Conservation (phyloP, 2,888 invertebrate genomes). For the Eupithecia vulgata region DNA sequence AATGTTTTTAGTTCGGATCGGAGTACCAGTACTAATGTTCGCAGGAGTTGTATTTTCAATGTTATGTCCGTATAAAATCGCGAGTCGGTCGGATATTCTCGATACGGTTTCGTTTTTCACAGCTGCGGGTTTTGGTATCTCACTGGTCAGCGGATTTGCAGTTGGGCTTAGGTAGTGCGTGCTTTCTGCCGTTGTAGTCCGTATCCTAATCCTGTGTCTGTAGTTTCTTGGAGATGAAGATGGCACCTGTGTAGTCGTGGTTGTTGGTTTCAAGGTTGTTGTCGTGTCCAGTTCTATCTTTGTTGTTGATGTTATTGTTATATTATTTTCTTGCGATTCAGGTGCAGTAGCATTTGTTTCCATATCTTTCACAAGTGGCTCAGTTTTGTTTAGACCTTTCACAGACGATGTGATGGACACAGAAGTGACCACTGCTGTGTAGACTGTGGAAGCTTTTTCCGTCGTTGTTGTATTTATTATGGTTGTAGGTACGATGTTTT, state of each 20-base stretch:
- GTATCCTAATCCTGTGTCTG: slow-evolving; percentile 72
- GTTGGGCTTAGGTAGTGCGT: slow-evolving; percentile 57
- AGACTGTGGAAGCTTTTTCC: slow-evolving; percentile 77
- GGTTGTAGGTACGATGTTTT: slow-evolving; percentile 53
- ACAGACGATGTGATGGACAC: slow-evolving; percentile 81
- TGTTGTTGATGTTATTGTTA: slow-evolving; percentile 55
- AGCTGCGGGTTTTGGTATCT: slow-evolving; percentile 50
- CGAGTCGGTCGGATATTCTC: slow-evolving; percentile 64
- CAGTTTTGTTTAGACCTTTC: slow-evolving; percentile 77
- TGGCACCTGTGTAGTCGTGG: slow-evolving; percentile 46
- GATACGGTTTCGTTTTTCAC: slow-evolving; percentile 55
- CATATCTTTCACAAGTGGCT: slow-evolving; percentile 57
- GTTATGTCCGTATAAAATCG: slow-evolving; percentile 59
- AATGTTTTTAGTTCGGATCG: slow-evolving; percentile 64
- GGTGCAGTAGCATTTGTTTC: slow-evolving; percentile 58
- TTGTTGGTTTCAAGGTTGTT: slow-evolving; percentile 41
- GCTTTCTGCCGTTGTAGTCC: slow-evolving; percentile 73
- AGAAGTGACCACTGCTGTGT: slow-evolving; percentile 81
- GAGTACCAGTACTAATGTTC: slow-evolving; percentile 46
- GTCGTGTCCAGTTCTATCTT: slow-evolving; percentile 63
- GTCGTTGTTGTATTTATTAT: slow-evolving; percentile 71
- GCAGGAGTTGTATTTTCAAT: slow-evolving; percentile 60
- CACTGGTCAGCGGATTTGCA: slow-evolving; percentile 66
- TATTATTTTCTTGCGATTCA: slow-evolving; percentile 49
- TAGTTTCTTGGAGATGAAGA: slow-evolving; percentile 55